Evolutionary conservation across 2,113 vertebrate species (phyloP).

Genomic region (Enhydra lutris): DNA sequence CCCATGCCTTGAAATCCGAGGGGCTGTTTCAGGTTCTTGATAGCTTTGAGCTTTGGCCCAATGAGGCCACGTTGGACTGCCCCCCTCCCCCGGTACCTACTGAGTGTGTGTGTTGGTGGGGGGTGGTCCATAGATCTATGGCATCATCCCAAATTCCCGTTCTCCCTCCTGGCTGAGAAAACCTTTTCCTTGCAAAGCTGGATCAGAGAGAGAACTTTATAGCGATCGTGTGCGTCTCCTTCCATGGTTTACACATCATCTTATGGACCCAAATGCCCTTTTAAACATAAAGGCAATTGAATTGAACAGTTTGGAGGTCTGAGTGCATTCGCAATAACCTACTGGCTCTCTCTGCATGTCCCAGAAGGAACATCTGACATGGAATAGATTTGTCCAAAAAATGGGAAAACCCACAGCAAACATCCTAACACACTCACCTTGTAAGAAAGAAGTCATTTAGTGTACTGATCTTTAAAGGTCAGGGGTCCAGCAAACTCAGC

Average conservation of each 20-base stretch:
- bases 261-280: conserved; percentile 48
- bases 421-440: not conserved
- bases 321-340: conserved; percentile 68
- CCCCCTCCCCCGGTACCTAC: too few species aligned
- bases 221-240: not conserved
- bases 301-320: conserved; percentile 70
- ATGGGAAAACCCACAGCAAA: not conserved
- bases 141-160: not conserved
- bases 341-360: conserved; percentile 68
- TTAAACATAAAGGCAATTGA: conserved; percentile 72
- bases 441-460: not conserved
- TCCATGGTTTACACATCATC: not conserved
- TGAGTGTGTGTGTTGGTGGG: too few species aligned
- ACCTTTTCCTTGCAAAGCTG: not conserved
- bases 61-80: rapidly evolving
- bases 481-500: rapidly evolving
- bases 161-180: not conserved
- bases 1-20: not conserved
- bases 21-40: not conserved
- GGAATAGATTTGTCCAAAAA: not conserved
- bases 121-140: rapidly evolving
- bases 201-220: not conserved
- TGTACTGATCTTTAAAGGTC: not conserved
- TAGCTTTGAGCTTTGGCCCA: not conserved
- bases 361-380: conserved; percentile 70